A percentile compares a stretch with the other conserved stretches of the same genome.
Conservation (phyloP, 2,797 vertebrate species). For the Myripristis murdjan region DNA sequence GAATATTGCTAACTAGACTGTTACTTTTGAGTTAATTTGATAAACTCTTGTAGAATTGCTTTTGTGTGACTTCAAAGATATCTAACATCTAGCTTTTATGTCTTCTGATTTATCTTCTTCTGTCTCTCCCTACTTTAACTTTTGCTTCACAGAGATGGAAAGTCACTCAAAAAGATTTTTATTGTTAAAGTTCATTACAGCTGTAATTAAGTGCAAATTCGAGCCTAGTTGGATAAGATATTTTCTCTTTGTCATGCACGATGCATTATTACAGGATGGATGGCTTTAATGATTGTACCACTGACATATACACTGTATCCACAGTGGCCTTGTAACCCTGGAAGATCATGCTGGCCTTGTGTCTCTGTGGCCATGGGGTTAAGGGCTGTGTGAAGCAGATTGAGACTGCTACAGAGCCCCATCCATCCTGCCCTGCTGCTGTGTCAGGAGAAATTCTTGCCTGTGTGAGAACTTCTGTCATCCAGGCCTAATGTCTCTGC, state of each 20-base stretch:
- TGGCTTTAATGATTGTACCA: not conserved
- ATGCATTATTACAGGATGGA: too few relatives aligned
- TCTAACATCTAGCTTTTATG: not conserved
- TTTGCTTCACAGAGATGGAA: too few relatives aligned
- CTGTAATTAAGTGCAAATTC: too few relatives aligned
- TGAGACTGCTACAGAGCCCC: conserved; percentile 50
- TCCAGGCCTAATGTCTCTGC: conserved; percentile 69
- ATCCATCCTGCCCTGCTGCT: conserved; percentile 69
- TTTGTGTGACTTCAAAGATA: not conserved
- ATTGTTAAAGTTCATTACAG: too few relatives aligned
- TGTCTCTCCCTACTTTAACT: too few relatives aligned
- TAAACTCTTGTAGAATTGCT: not conserved
- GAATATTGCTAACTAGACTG: not conserved
- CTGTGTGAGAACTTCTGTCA: conserved; percentile 75
- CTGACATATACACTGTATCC: not conserved
- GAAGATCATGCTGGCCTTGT: conserved; percentile 27
- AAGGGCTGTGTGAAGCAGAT: conserved; percentile 45
- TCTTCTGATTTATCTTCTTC: too few relatives aligned
- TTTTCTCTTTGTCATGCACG: too few relatives aligned
- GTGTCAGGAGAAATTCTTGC: conserved; percentile 74
- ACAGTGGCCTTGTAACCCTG: not conserved
- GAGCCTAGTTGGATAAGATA: too few relatives aligned
- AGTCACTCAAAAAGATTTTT: too few relatives aligned
- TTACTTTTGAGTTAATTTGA: not conserved
- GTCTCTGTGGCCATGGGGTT: not conserved